These are phyloP conservation scores for Coelopa frigida DNA, from an alignment of 1,140 invertebrate genomes.

Conservation along the genomic window DNA sequence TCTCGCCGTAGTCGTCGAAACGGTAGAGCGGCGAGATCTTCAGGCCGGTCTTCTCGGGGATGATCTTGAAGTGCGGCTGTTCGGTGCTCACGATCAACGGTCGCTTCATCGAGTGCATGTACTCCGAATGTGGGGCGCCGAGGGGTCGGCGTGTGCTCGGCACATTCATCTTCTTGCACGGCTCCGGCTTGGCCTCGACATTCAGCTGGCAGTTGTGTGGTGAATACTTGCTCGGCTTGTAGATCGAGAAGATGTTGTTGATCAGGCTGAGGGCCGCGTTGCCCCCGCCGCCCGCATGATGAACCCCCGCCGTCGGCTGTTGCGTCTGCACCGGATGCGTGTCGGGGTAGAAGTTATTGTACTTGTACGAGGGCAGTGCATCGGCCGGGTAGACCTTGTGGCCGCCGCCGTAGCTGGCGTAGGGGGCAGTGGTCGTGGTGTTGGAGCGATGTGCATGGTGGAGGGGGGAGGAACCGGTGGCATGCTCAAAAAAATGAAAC, in stretches of 20 bases:
- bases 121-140: slow-evolving; percentile 27
- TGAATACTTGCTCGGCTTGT: slow-evolving; percentile 44
- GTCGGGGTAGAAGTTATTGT: slow-evolving; percentile 42
- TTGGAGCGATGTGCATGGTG: slow-evolving; percentile 13
- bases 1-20: slow-evolving; percentile 35
- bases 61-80: slow-evolving; percentile 48
- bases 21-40: slow-evolving; percentile 48
- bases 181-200: slow-evolving; percentile 44
- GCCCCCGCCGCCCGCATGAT: slow-evolving; percentile 31
- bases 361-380: slow-evolving; percentile 38
- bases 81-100: slow-evolving; percentile 45
- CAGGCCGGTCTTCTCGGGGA: slow-evolving; percentile 48
- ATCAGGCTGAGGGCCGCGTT: slow-evolving; percentile 42
- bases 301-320: slow-evolving; percentile 30
- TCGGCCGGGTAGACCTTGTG: slow-evolving; percentile 41
- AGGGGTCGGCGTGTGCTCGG: slow-evolving; percentile 35
- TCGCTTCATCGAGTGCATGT: slow-evolving; percentile 48
- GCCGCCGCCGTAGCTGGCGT: slow-evolving; percentile 26
- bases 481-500: slow-evolving; percentile 41
- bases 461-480: slow-evolving; percentile 23
- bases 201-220: slow-evolving; percentile 42
- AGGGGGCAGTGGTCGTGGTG: too few relatives aligned
- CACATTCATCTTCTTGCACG: slow-evolving; percentile 46
- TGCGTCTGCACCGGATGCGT: slow-evolving; percentile 31
- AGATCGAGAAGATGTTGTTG: slow-evolving; percentile 46